These are phyloP conservation scores for Zaprionus vittiger DNA, from an alignment of 1,140 invertebrate species.

Conservation along the genomic window DNA sequence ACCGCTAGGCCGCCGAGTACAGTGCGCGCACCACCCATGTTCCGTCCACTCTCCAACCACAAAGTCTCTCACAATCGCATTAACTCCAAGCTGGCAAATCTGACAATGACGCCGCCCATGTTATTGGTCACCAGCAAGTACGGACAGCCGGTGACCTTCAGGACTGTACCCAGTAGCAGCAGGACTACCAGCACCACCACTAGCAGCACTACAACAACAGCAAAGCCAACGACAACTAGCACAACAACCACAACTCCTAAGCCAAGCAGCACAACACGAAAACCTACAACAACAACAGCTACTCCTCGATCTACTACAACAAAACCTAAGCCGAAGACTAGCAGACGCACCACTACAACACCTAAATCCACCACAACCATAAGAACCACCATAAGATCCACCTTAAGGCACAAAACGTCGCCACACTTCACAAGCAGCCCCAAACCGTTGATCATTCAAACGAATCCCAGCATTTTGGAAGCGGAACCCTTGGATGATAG, in stretches of 20 bases:
- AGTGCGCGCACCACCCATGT: slow-evolving; percentile 59
- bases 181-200: slow-evolving; percentile 30
- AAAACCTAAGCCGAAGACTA: slow-evolving; percentile 22
- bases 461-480: slow-evolving; percentile 84
- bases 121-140: slow-evolving; percentile 67
- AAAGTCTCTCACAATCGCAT: slow-evolving; percentile 69
- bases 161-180: slow-evolving; percentile 26
- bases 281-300: slow-evolving; percentile 24
- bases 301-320: slow-evolving; percentile 24
- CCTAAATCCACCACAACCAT: slow-evolving; percentile 22
- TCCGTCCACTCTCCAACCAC: slow-evolving; percentile 62
- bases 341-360: slow-evolving; percentile 21
- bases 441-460: slow-evolving; percentile 74
- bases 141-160: slow-evolving; percentile 61
- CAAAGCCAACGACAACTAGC: slow-evolving; percentile 12
- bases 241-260: slow-evolving; percentile 20
- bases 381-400: slow-evolving; percentile 19
- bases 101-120: slow-evolving; percentile 70
- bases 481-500: slow-evolving; percentile 78
- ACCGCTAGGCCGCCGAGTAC: slow-evolving; percentile 35
- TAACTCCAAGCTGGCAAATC: slow-evolving; percentile 77
- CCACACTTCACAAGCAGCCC: slow-evolving; percentile 41
- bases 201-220: slow-evolving; percentile 26
- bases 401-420: slow-evolving; percentile 32
- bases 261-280: slow-evolving; percentile 25